A percentile compares a stretch with the other conserved stretches of the same genome.
These are phyloP conservation scores for Himalopsyche phryganea DNA, from an alignment of 1,140 invertebrate genomes.

Conservation along the genomic window DNA sequence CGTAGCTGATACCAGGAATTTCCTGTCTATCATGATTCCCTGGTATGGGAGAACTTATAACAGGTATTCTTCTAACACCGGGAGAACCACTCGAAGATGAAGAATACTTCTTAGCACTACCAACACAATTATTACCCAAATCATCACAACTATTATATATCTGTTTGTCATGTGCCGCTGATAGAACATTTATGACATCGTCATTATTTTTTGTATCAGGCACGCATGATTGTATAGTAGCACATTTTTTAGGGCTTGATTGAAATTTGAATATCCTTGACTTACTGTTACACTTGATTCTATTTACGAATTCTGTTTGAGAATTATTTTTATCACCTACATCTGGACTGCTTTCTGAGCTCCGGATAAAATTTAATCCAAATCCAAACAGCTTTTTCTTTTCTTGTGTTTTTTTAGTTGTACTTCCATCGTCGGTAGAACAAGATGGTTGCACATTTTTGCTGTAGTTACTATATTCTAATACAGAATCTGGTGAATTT, in stretches of 20 bases:
- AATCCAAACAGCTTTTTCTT: constrained; percentile 23
- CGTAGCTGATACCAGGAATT: constrained; percentile 46
- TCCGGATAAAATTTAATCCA: constrained; percentile 16
- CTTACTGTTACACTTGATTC: constrained; percentile 2
- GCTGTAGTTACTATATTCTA: constrained; percentile 17
- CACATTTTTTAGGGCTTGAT: constrained; percentile 5
- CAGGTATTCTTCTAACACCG: background rate
- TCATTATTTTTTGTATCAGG: constrained; percentile 2
- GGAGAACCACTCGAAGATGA: constrained; percentile 1
- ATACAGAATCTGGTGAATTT: constrained; percentile 25
- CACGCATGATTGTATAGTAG: constrained; percentile 1
- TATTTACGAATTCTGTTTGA: background rate
- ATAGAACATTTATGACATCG: background rate
- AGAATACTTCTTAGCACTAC: constrained; percentile 4
- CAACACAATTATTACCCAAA: background rate
- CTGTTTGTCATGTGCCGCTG: constrained; percentile 8
- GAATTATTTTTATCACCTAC: constrained; percentile 3
- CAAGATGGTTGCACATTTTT: constrained; percentile 2
- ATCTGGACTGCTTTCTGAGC: constrained; percentile 1
- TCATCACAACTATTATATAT: background rate
- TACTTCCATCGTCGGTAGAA: constrained; percentile 4
- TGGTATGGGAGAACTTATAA: background rate
- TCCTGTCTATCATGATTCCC: constrained; percentile 32
- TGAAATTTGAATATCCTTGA: constrained; percentile 16
- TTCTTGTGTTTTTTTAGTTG: constrained; percentile 6